Conservation (phyloP, 2,797 vertebrate species). For the Schizopygopsis pylzovi region DNA sequence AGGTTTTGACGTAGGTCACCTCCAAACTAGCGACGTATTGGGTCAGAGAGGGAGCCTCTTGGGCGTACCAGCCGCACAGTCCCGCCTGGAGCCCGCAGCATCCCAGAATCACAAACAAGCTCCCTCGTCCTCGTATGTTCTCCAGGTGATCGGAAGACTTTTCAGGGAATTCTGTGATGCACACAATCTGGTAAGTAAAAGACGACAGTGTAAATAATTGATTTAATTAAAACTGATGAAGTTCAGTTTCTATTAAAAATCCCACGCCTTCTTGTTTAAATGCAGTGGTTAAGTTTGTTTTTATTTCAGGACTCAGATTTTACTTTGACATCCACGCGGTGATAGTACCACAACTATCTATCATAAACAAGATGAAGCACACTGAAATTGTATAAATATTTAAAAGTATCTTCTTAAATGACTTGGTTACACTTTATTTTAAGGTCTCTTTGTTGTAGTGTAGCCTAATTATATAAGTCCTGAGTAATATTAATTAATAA, state of each 20-base stretch:
- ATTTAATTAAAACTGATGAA: neutral
- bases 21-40: conserved; percentile 58
- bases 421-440: no score
- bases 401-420: neutral
- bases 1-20: conserved; percentile 66
- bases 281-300: neutral
- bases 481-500: no score
- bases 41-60: conserved; percentile 62
- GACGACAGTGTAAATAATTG: neutral
- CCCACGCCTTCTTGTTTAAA: neutral
- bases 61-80: conserved; percentile 73
- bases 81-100: conserved; percentile 74
- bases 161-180: conserved; percentile 77
- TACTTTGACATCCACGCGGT: no score
- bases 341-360: neutral
- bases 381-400: neutral
- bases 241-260: no score
- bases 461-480: no score
- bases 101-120: conserved; percentile 72
- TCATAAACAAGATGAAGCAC: neutral
- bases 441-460: no score
- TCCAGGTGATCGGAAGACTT: conserved; percentile 67
- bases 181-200: conserved; percentile 69
- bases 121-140: conserved; percentile 66
- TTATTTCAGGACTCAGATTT: neutral